Conservation (phyloP, 2,113 vertebrate species). For the Cavia porcellus region DNA sequence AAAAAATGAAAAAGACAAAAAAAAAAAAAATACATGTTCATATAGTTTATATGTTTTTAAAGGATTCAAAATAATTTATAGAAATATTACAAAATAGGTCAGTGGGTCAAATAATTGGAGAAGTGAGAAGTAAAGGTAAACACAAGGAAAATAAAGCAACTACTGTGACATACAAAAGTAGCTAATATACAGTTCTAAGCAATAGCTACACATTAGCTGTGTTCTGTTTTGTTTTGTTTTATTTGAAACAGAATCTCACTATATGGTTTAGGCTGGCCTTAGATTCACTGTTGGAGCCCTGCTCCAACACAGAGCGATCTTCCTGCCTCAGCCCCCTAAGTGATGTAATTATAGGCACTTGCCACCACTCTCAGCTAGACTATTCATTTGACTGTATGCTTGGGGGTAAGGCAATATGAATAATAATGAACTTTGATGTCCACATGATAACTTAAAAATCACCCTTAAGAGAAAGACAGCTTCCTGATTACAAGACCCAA, state of each 20-base stretch:
- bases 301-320: not conserved
- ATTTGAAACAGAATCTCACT: not conserved
- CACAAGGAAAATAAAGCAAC: slow-evolving; percentile 29
- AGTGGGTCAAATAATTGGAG: slow-evolving; percentile 33
- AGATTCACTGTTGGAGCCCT: not conserved
- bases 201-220: not conserved
- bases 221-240: not conserved
- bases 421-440: slow-evolving; percentile 33
- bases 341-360: not conserved
- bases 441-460: slow-evolving; percentile 46
- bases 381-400: slow-evolving; percentile 37
- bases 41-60: not conserved
- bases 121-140: slow-evolving; percentile 20
- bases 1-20: too few relatives aligned
- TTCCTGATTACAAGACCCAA: slow-evolving; percentile 26
- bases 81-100: slow-evolving; percentile 38
- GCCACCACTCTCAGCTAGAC: not conserved
- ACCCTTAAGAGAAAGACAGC: slow-evolving; percentile 52
- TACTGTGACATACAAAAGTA: not conserved
- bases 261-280: not conserved
- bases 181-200: not conserved
- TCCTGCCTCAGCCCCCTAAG: not conserved
- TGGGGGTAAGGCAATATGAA: slow-evolving; percentile 36
- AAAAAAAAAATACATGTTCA: not conserved
- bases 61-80: not conserved